Evolutionary conservation across 1,140 invertebrate species (phyloP).

Genomic region (Lordiphosa collinella): DNA sequence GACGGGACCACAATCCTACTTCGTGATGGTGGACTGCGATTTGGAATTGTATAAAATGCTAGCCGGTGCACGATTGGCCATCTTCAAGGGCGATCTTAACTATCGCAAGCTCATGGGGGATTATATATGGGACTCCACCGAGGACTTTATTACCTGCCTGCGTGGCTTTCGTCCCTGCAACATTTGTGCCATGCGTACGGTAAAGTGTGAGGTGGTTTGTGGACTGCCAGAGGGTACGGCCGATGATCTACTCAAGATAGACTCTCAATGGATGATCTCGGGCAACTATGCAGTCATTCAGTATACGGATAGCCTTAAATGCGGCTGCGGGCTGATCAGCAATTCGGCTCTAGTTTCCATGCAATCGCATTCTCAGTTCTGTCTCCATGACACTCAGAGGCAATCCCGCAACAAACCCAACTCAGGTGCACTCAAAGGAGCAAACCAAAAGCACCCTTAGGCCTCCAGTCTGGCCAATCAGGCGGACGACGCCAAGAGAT

Average conservation of each 20-base stretch:
- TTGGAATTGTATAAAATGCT: slow-evolving; percentile 88
- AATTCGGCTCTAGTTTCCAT: neutral
- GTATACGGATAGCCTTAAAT: slow-evolving; percentile 63
- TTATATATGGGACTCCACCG: slow-evolving; percentile 88
- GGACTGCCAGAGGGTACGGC: slow-evolving; percentile 85
- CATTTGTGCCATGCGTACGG: slow-evolving; percentile 89
- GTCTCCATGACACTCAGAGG: no score
- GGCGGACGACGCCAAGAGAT: neutral
- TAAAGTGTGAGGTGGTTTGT: slow-evolving; percentile 94
- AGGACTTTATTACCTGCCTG: slow-evolving; percentile 86
- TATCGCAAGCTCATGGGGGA: slow-evolving; percentile 97
- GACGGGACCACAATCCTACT: slow-evolving; percentile 90
- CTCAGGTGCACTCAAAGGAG: neutral
- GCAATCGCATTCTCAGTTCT: neutral
- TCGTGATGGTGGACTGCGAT: slow-evolving; percentile 86
- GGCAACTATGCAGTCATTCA: slow-evolving; percentile 88
- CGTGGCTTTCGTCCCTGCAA: slow-evolving; percentile 91
- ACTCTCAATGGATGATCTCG: slow-evolving; percentile 91
- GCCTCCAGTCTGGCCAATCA: slow-evolving; percentile 20
- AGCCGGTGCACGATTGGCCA: slow-evolving; percentile 84
- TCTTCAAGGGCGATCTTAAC: slow-evolving; percentile 98
- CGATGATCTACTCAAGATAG: slow-evolving; percentile 82
- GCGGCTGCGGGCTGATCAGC: slow-evolving; percentile 19
- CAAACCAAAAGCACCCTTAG: neutral
- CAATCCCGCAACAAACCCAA: neutral